Base-by-base conservation (phyloP, 2,113 vertebrate genomes). In the Malurus melanocephalus region DNA sequence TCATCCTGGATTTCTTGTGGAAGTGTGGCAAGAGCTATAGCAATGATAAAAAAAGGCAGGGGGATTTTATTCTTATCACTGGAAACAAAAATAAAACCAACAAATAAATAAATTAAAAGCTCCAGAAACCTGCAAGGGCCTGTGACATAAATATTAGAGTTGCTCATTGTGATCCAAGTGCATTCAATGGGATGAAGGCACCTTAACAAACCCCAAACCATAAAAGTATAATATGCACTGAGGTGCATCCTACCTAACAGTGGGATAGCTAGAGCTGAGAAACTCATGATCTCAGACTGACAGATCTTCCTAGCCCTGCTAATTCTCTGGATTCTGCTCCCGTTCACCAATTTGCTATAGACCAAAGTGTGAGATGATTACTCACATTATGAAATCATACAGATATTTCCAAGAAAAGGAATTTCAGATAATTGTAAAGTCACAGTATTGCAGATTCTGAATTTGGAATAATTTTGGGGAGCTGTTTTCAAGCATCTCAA, bases 371-470 rank as follows among this genome's bases (percentile, higher is more conserved):
- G 24, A 72, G 27, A 43, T 12, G 2, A 33, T 77, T 27, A 42
- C 48, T 65, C 30, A 61, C 7, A 17, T 76, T 55, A 56, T 48
- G 19, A 73, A 82, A 60, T 45, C 30, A 56, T 7, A n/a, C 3
- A 62, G 11, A 9, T 49, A 38, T 11, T 89, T 51, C 17, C 7
- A 60, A 26, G 30, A 51, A 38, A 42, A 33, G 13, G 9, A 62
- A 66, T 28, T 56, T 11, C 2, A 64, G 51, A 45, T 46, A 89
- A 79, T 38, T 79, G 16, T 14, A 51, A 56, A 40, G 17, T 40
- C 6, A 11, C 0, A 0, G 24, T 32, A 48, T 38, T 84, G 11
- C 5, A 65, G 53, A 46, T 46, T 9, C 43, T 0, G 1, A 59
- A 59, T 51, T 69, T 30, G 23, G 38, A 83, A 46, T 73, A 53